Base-by-base conservation (phyloP, 1,140 invertebrate species). In the Pseudobourletiella spinata region DNA sequence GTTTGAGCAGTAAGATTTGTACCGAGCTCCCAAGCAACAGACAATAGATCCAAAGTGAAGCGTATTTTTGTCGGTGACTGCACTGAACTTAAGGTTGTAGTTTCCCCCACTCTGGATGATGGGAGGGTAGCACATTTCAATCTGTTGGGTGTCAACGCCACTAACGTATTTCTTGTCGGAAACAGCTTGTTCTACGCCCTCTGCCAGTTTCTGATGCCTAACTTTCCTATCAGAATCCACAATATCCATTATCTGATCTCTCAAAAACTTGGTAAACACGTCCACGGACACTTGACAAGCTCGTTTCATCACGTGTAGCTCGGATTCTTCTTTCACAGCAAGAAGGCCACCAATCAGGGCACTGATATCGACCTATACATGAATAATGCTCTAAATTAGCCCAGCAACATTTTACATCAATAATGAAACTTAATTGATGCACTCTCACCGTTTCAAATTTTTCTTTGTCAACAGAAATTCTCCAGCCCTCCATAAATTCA, bases 1-100 rank as follows among this genome's bases (percentile, higher is more conserved):
- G 75, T 99, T 99, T 0, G 96, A 95, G 77, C 97, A 99, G 73
- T 99, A 99, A 0, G 87, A 92, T 74, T 96, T 97, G 76, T 98
- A 99, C 55, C 96, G 80, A 16, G 87, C 86, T 24, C 97, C 97
- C 64, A 99, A 76, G 22, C 89, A 91, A 77, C 94, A 96, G 42
- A 96, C 87, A 65, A 99, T 98, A 0, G 92, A 85, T 43, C 95
- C 96, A 79, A 98, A 99, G 75, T 98, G 91, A 50, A 99, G 75
- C 67, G 82, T 82, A 72, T 95, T 95, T 73, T 98, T 95, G 73
- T 98, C 91, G 71, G 92, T 95, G 29, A 78, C 83, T 44, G 88
- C 90, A 74, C 91, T 96, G 74, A 99, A 99, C 77, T 99, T 99
- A 1, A 99, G 80, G 73, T 85, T 92, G 78, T 98, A 99, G 73